phyloP scores from a whole-genome alignment of 2,113 vertebrate species.

The Chelonoidis abingdonii region DNA sequence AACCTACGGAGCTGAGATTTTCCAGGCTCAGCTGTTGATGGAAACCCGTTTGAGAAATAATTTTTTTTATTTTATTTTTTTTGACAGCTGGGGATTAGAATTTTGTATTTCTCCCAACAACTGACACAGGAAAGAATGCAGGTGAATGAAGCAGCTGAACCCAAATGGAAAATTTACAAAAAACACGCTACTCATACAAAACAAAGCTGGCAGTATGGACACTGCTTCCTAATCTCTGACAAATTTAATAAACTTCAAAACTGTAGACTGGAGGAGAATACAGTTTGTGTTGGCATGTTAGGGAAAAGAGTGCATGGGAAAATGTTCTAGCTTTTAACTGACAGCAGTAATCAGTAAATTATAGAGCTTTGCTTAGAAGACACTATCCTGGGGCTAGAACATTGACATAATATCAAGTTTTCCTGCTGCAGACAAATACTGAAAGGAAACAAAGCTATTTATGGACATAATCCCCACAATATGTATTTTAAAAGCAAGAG shows the following conservation, averaged over 20 bases:
- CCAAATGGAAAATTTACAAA: background rate
- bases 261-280: background rate
- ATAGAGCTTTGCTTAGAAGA: background rate
- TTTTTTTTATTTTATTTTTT: background rate
- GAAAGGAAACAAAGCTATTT: background rate
- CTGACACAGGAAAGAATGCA: conserved; percentile 51
- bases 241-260: conserved; percentile 47
- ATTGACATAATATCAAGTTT: background rate
- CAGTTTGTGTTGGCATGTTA: background rate
- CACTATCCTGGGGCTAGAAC: background rate
- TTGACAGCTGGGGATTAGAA: conserved; percentile 55
- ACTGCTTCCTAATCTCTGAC: conserved; percentile 32
- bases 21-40: conserved; percentile 68
- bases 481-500: background rate
- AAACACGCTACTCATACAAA: conserved; percentile 35
- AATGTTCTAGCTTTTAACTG: background rate
- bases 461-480: background rate
- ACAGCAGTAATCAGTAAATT: background rate
- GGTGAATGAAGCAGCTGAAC: conserved; percentile 72
- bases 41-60: conserved; percentile 60
- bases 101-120: conserved; percentile 33
- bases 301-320: conserved; percentile 15
- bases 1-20: conserved; percentile 66
- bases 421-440: background rate
- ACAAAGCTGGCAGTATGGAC: background rate